These are phyloP conservation scores for Hirudinaria manillensis DNA, from an alignment of 2,888 invertebrate genomes.

Conservation along the genomic window DNA sequence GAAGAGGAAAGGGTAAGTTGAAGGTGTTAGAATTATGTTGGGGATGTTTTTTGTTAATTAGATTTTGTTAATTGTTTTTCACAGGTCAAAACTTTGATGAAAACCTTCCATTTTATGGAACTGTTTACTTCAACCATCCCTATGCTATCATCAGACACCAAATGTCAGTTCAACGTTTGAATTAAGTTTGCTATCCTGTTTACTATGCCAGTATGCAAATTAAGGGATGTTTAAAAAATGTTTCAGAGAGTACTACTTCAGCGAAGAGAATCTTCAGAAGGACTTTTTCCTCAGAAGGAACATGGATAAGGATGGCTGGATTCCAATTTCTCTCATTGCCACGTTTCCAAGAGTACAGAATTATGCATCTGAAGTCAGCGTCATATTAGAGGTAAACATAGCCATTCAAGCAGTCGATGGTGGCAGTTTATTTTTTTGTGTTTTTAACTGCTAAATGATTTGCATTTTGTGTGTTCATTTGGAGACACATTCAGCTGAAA, in stretches of 20 bases:
- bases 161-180: conserved; percentile 20
- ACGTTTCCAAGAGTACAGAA: conserved; percentile 89
- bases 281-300: conserved; percentile 93
- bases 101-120: conserved; percentile 23
- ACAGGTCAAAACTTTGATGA: background rate
- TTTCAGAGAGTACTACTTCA: conserved; percentile 96
- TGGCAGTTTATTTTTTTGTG: conserved; percentile 9
- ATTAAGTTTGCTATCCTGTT: background rate
- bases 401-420: background rate
- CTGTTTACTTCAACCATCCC: conserved; percentile 25
- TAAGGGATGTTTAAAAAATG: conserved; percentile 11
- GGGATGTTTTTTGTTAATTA: background rate
- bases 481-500: too few species aligned
- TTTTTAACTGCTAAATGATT: background rate
- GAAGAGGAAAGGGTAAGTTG: too few species aligned
- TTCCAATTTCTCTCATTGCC: conserved; percentile 86
- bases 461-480: too few species aligned
- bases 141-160: conserved; percentile 21
- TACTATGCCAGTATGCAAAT: too few species aligned
- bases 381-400: conserved; percentile 67
- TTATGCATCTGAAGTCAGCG: conserved; percentile 74
- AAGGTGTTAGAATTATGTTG: background rate
- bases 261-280: conserved; percentile 84
- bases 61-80: background rate
- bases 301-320: conserved; percentile 89